Conservation (phyloP, 2,797 vertebrate species). For the Argentina silus region DNA sequence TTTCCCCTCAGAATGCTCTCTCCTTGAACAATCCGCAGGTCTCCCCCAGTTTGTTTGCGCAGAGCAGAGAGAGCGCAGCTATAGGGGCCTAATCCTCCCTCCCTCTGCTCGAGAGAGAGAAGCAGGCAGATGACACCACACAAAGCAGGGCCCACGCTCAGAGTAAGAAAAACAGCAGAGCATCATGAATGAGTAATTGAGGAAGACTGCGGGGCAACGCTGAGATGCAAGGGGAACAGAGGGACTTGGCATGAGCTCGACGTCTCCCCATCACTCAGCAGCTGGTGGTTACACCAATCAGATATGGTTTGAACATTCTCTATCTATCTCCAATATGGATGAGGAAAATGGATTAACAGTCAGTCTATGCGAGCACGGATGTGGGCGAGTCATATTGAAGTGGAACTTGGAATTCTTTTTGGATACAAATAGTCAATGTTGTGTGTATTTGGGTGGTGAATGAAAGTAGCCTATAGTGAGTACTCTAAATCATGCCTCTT, state of each 20-base stretch:
- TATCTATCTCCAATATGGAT: conserved; percentile 28
- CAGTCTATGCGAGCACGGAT: conserved; percentile 23
- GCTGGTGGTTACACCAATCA: conserved; percentile 73
- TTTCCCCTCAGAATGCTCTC: neutral
- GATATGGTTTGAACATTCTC: conserved; percentile 55
- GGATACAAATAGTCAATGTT: neutral
- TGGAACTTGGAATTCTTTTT: neutral
- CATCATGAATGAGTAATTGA: conserved; percentile 66
- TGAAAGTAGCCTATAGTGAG: no score
- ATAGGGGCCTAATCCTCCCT: neutral
- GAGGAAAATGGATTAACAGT: neutral
- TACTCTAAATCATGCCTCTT: no score
- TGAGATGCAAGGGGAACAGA: conserved; percentile 46
- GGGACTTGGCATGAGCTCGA: conserved; percentile 52
- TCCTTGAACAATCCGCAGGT: neutral
- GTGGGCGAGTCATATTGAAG: conserved; percentile 47
- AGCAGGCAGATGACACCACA: conserved; percentile 49
- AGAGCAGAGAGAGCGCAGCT: neutral
- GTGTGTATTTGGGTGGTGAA: neutral
- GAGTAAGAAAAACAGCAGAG: conserved; percentile 54
- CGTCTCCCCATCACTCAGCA: conserved; percentile 62
- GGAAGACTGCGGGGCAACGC: conserved; percentile 58
- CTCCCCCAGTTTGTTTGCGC: neutral
- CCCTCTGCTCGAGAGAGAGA: conserved; percentile 32
- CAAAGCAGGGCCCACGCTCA: conserved; percentile 37